Evolutionary conservation across 1,140 invertebrate genomes (phyloP), one percentile per base, ranked within the genome.

Genomic region (Vanessa atalanta): DNA sequence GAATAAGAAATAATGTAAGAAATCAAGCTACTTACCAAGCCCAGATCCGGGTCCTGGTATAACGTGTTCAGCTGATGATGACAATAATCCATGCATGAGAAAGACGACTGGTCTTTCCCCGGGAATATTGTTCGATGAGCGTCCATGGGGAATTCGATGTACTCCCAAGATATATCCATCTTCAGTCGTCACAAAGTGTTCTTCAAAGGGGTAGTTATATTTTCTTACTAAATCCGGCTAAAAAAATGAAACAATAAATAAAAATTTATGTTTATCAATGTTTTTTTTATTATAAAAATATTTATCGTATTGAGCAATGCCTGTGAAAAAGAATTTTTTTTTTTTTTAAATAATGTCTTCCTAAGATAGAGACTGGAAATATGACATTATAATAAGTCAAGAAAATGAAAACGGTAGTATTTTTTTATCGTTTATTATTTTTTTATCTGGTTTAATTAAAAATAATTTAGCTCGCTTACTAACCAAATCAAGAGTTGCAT

Each of bases 71-170:
- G 94, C 89, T 3, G 95, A 94, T 12, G 94, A 94, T 3, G 37
- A 79, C 1, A 95, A 78, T 9, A 96, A 80, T 2, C 95, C 95
- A 77, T 96, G 96, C 92, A 96, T 95, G n/a, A 96, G 73, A 64
- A 95, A 94, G 0, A 94, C 93, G 0, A 94, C 85, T 4, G 90
- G 86, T 64, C 69, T 88, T 23, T 77, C 75, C 12, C 74, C 70
- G 0, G 80, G 79, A 13, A 64, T 51, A 37, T 86, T 86, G 55
- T 87, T 85, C 0, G 65, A 61, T 47, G 86, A 83, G 80, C 94
- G 80, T 2, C 93, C 91, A 51, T 93, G 85, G 0, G 94, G 93
- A 60, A 96, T 95, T 69, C 95, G 88, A 76, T 95, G 94, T 73
- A 95, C 78, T 60, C 84, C 89, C 69, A 95, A 86, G 12, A 95